Conservation (phyloP, 1,140 invertebrate species). For the Micrasema longulum region DNA sequence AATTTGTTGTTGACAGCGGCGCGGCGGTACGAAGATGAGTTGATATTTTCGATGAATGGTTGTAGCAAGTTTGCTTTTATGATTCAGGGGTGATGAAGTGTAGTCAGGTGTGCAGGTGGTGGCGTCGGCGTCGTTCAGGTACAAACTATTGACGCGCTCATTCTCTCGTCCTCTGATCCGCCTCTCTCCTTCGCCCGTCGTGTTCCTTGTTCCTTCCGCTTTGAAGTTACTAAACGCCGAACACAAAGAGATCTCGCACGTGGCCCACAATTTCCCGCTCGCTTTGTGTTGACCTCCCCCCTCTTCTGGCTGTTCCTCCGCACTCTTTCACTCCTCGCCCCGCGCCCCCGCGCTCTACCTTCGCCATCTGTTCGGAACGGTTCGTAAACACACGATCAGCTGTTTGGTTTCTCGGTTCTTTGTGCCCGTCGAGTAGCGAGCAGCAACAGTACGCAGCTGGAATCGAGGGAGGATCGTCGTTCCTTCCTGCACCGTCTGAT, state of each 20-base stretch:
- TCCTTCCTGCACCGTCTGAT: slow-evolving; percentile 25
- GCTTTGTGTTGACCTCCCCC: slow-evolving; percentile 15
- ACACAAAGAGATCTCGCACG: slow-evolving; percentile 32
- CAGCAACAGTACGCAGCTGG: slow-evolving; percentile 26
- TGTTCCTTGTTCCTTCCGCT: slow-evolving; percentile 23
- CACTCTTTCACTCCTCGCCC: not conserved
- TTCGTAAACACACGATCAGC: slow-evolving; percentile 36
- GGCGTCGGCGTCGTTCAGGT: too few relatives aligned
- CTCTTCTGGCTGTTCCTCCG: not conserved
- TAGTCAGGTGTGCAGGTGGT: too few relatives aligned
- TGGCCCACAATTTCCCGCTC: slow-evolving; percentile 24
- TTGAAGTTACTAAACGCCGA: too few relatives aligned
- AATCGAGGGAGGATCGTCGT: slow-evolving; percentile 12
- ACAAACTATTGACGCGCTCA: too few relatives aligned
- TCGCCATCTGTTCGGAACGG: slow-evolving; percentile 25
- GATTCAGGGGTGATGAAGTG: too few relatives aligned
- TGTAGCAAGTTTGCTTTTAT: too few relatives aligned
- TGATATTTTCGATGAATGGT: too few relatives aligned
- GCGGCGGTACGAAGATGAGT: too few relatives aligned
- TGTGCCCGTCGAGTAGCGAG: slow-evolving; percentile 13
- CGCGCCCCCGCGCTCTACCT: not conserved
- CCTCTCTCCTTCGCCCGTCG: too few relatives aligned
- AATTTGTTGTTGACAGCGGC: too few relatives aligned
- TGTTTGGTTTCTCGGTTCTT: slow-evolving; percentile 29
- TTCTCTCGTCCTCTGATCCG: too few relatives aligned